Percentiles rank a stretch among this genome's conserved stretches.
phyloP scores from a whole-genome alignment of 1,140 invertebrate species.

The Helicoverpa armigera region DNA sequence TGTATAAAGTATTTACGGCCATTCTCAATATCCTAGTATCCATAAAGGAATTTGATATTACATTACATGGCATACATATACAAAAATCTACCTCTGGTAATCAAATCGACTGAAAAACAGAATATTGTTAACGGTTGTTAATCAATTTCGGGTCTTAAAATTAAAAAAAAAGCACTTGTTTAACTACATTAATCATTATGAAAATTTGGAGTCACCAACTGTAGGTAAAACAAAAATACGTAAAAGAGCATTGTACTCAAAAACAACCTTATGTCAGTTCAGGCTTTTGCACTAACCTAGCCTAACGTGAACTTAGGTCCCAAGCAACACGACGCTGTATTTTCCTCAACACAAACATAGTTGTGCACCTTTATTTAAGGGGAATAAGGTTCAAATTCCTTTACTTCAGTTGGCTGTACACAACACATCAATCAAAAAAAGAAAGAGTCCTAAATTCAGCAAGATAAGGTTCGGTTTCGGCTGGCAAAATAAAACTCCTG shows the following conservation, averaged over 20 bases:
- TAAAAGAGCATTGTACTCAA: neutral
- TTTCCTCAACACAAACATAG: neutral
- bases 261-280: neutral
- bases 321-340: neutral
- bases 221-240: too few species aligned
- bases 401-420: neutral
- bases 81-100: too few species aligned
- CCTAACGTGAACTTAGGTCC: slow-evolving; percentile 2
- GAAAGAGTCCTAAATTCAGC: neutral
- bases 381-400: neutral
- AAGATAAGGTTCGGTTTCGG: neutral
- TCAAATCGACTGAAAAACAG: too few species aligned
- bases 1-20: too few species aligned
- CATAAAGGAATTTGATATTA: too few species aligned
- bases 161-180: too few species aligned
- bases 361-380: neutral
- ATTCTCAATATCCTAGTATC: too few species aligned
- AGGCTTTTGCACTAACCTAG: slow-evolving; percentile 5
- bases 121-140: too few species aligned
- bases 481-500: neutral
- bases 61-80: too few species aligned
- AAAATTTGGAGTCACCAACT: too few species aligned
- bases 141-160: too few species aligned
- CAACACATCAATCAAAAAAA: neutral
- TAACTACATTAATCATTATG: too few species aligned